Percentiles rank a stretch among this genome's conserved stretches.
phyloP scores from a whole-genome alignment of 2,113 vertebrate species.

The Nannobrachium achirus region DNA sequence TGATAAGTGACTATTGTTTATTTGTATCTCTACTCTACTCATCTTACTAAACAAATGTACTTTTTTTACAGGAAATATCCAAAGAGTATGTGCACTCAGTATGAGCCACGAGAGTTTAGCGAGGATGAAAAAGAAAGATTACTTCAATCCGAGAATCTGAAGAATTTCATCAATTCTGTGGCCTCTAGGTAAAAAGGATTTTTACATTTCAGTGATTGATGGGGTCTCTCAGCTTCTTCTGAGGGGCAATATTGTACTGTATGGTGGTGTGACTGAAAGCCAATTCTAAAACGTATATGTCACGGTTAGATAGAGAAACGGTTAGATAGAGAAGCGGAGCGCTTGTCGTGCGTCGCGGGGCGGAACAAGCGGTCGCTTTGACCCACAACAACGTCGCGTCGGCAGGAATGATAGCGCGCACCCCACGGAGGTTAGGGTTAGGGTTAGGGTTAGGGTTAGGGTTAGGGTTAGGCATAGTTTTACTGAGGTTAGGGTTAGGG shows the following conservation, averaged over 20 bases:
- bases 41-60: neutral
- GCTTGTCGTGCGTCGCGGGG: too few relatives aligned
- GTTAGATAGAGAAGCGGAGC: too few relatives aligned
- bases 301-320: too few relatives aligned
- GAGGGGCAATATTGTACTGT: neutral
- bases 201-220: conserved; percentile 4
- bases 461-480: too few relatives aligned
- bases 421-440: too few relatives aligned
- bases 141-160: conserved; percentile 76
- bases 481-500: too few relatives aligned
- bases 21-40: neutral
- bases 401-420: too few relatives aligned
- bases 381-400: too few relatives aligned
- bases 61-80: conserved; percentile 78
- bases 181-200: conserved; percentile 77
- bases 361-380: too few relatives aligned
- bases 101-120: conserved; percentile 80
- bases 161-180: conserved; percentile 77
- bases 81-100: conserved; percentile 84
- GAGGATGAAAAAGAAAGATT: conserved; percentile 76
- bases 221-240: conserved; percentile 3
- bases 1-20: too few relatives aligned
- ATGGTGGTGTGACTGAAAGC: conserved; percentile 2
- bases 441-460: too few relatives aligned
- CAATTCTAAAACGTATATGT: neutral